A percentile compares a stretch with the other conserved stretches of the same genome.
Evolutionary conservation across 2,113 vertebrate genomes (phyloP).

Genomic region (Natator depressus): DNA sequence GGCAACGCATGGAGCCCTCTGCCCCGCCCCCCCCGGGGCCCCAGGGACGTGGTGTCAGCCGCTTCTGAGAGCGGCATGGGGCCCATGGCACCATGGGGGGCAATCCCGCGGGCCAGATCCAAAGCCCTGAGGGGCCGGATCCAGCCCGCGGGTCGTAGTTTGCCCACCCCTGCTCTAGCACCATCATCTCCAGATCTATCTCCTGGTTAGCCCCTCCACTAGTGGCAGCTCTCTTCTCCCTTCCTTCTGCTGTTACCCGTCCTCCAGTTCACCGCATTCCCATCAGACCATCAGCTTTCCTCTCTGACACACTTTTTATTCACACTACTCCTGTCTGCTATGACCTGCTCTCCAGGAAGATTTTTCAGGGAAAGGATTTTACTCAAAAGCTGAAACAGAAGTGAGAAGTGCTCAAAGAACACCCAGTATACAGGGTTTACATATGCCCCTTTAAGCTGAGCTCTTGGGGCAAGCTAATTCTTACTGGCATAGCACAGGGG

Average conservation of each 20-base stretch:
- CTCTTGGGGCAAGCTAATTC: neutral
- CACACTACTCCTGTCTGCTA: neutral
- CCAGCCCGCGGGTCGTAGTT: too few species aligned
- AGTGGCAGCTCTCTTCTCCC: neutral
- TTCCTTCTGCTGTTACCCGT: neutral
- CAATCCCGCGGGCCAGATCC: too few species aligned
- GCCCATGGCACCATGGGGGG: too few species aligned
- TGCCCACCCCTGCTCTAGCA: neutral
- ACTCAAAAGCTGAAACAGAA: neutral
- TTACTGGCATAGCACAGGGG: neutral
- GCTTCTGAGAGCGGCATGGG: too few species aligned
- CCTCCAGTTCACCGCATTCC: neutral
- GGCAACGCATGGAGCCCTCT: too few species aligned
- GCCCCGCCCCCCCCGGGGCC: too few species aligned
- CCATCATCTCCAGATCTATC: neutral
- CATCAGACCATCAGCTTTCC: neutral
- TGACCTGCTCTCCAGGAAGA: neutral
- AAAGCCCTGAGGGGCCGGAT: too few species aligned
- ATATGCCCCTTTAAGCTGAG: neutral
- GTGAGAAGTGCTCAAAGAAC: neutral
- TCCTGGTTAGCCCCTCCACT: neutral
- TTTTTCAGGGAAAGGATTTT: neutral
- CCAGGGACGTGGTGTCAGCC: too few species aligned
- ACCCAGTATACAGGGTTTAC: neutral
- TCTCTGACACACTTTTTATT: neutral